Conservation (phyloP, 2,888 invertebrate genomes). For the Rhingia rostrata region DNA sequence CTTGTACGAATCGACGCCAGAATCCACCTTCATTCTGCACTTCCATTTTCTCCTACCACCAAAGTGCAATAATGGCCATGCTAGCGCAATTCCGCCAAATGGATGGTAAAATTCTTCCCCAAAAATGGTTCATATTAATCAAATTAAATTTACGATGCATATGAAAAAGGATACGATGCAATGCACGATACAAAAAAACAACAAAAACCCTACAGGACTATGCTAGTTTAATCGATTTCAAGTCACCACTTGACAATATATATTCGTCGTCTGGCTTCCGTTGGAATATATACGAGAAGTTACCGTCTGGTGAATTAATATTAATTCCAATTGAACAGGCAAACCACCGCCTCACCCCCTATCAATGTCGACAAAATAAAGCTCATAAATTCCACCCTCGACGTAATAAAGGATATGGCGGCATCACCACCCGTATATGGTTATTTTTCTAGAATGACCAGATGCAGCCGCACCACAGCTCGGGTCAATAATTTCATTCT, state of each 20-base stretch:
- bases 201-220: conserved; percentile 12
- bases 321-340: conserved; percentile 71
- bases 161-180: conserved; percentile 38
- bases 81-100: conserved; percentile 13
- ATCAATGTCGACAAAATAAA: conserved; percentile 38
- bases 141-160: conserved; percentile 70
- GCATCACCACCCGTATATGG: conserved; percentile 25
- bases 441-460: conserved; percentile 43
- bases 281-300: conserved; percentile 26
- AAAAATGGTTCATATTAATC: conserved; percentile 63
- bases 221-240: conserved; percentile 66
- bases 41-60: neutral
- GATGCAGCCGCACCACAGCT: conserved; percentile 55
- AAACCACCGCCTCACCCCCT: conserved; percentile 9
- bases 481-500: conserved; percentile 71
- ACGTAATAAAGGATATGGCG: conserved; percentile 53
- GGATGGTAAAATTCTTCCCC: conserved; percentile 46
- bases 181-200: neutral
- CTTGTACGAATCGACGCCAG: conserved; percentile 14
- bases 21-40: conserved; percentile 2
- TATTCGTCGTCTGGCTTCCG: conserved; percentile 66
- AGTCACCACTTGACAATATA: conserved; percentile 71
- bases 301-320: conserved; percentile 73
- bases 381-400: conserved; percentile 65
- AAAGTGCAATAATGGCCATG: conserved; percentile 12